Evolutionary conservation across 2,113 vertebrate species (phyloP).

Genomic region (Castor canadensis): DNA sequence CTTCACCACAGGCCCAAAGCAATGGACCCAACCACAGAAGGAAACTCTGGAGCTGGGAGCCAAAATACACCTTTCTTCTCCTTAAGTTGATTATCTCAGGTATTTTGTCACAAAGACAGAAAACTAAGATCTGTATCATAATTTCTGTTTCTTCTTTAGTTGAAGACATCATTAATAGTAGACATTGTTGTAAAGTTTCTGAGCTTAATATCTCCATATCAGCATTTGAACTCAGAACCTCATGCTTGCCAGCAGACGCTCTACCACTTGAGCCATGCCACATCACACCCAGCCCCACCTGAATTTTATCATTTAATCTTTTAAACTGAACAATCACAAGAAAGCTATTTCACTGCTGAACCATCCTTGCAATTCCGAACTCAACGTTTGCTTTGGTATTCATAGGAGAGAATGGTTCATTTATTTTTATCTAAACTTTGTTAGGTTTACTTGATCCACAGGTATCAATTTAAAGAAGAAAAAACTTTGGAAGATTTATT

Average conservation of each 20-base stretch:
- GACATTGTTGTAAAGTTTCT: neutral
- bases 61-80: too few relatives aligned
- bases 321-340: neutral
- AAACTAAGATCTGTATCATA: neutral
- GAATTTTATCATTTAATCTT: neutral
- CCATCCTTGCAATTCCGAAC: neutral
- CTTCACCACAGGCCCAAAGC: too few relatives aligned
- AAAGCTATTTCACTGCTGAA: neutral
- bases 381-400: neutral
- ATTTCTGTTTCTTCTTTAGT: slow-evolving; percentile 28
- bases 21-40: too few relatives aligned
- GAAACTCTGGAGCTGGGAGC: too few relatives aligned
- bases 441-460: neutral
- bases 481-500: neutral
- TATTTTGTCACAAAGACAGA: too few relatives aligned
- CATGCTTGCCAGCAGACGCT: too few relatives aligned
- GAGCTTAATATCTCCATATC: too few relatives aligned
- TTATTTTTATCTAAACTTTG: neutral
- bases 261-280: too few relatives aligned
- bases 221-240: too few relatives aligned
- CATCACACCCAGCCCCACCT: too few relatives aligned
- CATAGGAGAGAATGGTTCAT: neutral
- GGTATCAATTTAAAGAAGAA: neutral
- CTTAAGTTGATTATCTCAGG: too few relatives aligned
- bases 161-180: neutral